Conservation (phyloP, 2,888 invertebrate genomes). For the Malthinus seriepunctatus region DNA sequence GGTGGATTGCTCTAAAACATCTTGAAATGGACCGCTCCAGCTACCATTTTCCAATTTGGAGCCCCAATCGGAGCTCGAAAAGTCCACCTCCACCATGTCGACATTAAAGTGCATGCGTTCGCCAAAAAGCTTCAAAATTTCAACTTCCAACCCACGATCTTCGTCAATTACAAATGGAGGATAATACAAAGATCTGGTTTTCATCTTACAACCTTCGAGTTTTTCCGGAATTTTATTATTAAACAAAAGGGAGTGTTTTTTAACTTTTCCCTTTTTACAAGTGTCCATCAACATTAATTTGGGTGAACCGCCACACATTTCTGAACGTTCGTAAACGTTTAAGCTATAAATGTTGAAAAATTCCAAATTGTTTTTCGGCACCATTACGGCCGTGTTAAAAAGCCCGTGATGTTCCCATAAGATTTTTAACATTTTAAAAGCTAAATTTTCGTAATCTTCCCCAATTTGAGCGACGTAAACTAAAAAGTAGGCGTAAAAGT, state of each 20-base stretch:
- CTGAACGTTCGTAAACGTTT: conserved; percentile 11
- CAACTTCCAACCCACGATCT: conserved; percentile 36
- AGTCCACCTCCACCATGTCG: conserved; percentile 34
- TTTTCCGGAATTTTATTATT: conserved; percentile 13
- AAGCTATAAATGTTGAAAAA: conserved; percentile 30
- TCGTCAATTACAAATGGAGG: conserved; percentile 40
- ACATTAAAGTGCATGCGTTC: conserved; percentile 35
- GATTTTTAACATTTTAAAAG: conserved; percentile 18
- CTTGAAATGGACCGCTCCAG: conserved; percentile 60
- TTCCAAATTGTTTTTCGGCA: conserved; percentile 18
- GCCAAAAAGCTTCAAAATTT: conserved; percentile 32
- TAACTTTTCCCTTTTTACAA: conserved; percentile 27
- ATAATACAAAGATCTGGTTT: conserved; percentile 33
- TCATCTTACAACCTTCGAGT: conserved; percentile 32
- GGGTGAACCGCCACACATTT: conserved; percentile 24
- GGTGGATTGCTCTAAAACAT: conserved; percentile 52
- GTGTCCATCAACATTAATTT: conserved; percentile 15
- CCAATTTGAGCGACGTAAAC: conserved; percentile 14
- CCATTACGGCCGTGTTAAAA: conserved; percentile 27
- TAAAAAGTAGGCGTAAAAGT: conserved; percentile 24
- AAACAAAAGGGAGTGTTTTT: conserved; percentile 15
- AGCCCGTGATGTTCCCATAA: conserved; percentile 24
- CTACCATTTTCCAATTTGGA: conserved; percentile 51
- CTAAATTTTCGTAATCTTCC: conserved; percentile 9
- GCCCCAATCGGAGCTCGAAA: conserved; percentile 50